A percentile compares a stretch with the other conserved stretches of the same genome.
Conservation (phyloP, 1,140 invertebrate genomes). For the Pseudobourletiella spinata region DNA sequence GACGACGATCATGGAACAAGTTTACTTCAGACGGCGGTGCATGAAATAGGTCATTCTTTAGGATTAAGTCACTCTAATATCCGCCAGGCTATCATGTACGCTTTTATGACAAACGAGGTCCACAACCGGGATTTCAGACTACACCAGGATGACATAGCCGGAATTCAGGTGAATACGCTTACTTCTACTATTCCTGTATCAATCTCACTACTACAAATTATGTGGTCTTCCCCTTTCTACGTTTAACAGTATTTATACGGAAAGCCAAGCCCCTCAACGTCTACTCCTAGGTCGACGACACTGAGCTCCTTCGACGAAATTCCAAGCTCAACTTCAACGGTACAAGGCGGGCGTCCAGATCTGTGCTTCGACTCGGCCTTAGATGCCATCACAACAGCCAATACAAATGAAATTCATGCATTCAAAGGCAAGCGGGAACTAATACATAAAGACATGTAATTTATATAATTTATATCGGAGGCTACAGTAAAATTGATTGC, state of each 20-base stretch:
- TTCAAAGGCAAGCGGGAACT: too few species aligned
- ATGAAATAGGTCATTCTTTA: conserved; percentile 89
- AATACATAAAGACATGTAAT: too few species aligned
- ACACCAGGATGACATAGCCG: conserved; percentile 21
- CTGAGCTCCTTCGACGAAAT: too few species aligned
- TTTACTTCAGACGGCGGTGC: conserved; percentile 71
- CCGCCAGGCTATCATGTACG: conserved; percentile 79
- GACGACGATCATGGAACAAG: conserved; percentile 39
- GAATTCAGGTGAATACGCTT: conserved; percentile 13
- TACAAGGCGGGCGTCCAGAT: too few species aligned
- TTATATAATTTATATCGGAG: too few species aligned
- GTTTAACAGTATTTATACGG: conserved; percentile 20
- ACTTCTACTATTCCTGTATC: background rate
- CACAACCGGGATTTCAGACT: background rate
- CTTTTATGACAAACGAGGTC: conserved; percentile 47
- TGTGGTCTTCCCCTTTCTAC: too few species aligned
- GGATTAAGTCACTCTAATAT: conserved; percentile 82
- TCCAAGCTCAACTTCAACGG: too few species aligned
- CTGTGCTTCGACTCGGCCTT: too few species aligned
- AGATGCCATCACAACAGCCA: too few species aligned
- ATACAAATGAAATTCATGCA: too few species aligned
- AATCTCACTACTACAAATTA: background rate
- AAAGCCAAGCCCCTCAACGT: background rate
- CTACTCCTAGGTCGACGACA: too few species aligned
- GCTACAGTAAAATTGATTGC: too few species aligned